A percentile compares a stretch with the other conserved stretches of the same genome.
Conservation (phyloP, 2,888 invertebrate genomes). For the Himalopsyche anomala region DNA sequence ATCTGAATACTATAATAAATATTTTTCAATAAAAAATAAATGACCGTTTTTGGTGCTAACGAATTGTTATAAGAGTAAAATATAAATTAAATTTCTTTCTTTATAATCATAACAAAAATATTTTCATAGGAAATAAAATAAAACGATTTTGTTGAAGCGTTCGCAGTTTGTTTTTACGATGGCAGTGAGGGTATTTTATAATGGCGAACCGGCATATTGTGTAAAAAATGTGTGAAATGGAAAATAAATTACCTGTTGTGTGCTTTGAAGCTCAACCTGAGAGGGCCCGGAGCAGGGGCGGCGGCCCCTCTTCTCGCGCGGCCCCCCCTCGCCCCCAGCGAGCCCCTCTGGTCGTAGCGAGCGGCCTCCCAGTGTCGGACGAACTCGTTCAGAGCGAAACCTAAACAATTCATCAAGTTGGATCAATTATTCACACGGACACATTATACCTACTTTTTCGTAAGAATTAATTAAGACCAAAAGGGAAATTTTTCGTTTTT, state of each 20-base stretch:
- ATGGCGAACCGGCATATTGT: neutral
- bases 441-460: neutral
- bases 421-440: slow-evolving; percentile 19
- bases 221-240: slow-evolving; percentile 24
- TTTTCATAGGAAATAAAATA: no score
- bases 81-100: no score
- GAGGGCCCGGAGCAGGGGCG: slow-evolving; percentile 70
- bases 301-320: slow-evolving; percentile 72
- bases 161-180: no score
- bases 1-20: no score
- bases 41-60: no score
- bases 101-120: no score
- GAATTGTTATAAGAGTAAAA: no score
- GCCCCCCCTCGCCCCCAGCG: slow-evolving; percentile 71
- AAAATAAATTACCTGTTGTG: slow-evolving; percentile 78
- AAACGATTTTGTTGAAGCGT: no score
- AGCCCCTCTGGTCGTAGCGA: slow-evolving; percentile 80
- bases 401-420: slow-evolving; percentile 70
- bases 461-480: no score
- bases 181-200: no score
- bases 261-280: slow-evolving; percentile 80
- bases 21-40: no score
- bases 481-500: no score
- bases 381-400: slow-evolving; percentile 84
- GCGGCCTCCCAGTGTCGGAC: slow-evolving; percentile 89